Conservation (phyloP, 2,797 vertebrate genomes). For the Syngnathus rostellatus region DNA sequence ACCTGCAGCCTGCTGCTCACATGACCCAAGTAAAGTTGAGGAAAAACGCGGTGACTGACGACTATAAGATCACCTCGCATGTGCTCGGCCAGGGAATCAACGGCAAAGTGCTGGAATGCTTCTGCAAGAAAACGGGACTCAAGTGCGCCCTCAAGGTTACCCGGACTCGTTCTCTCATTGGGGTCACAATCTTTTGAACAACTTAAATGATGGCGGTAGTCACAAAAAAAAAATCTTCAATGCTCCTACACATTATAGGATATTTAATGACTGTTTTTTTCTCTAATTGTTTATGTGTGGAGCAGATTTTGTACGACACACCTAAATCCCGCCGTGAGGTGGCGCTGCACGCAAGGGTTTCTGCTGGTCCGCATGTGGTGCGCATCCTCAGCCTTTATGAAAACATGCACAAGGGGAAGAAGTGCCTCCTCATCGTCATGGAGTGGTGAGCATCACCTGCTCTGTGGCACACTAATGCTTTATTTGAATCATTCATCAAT, state of each 20-base stretch:
- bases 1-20: constrained; percentile 39
- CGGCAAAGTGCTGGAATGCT: constrained; percentile 87
- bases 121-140: constrained; percentile 76
- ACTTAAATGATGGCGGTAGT: too few species aligned
- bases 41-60: constrained; percentile 82
- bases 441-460: constrained; percentile 77
- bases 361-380: constrained; percentile 86
- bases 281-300: neutral
- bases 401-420: constrained; percentile 91
- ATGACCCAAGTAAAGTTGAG: constrained; percentile 69
- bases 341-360: constrained; percentile 89
- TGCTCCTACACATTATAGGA: too few species aligned
- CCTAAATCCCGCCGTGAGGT: constrained; percentile 93
- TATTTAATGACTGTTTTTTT: neutral
- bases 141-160: constrained; percentile 91
- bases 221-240: too few species aligned
- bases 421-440: constrained; percentile 97
- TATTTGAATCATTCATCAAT: neutral
- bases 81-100: constrained; percentile 89
- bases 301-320: constrained; percentile 88
- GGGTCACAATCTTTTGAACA: neutral
- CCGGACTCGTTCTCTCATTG: neutral
- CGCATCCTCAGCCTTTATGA: constrained; percentile 89
- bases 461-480: neutral
- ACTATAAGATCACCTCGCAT: constrained; percentile 84